phyloP scores from a whole-genome alignment of 1,140 invertebrate genomes.

The Bombyx mandarina region DNA sequence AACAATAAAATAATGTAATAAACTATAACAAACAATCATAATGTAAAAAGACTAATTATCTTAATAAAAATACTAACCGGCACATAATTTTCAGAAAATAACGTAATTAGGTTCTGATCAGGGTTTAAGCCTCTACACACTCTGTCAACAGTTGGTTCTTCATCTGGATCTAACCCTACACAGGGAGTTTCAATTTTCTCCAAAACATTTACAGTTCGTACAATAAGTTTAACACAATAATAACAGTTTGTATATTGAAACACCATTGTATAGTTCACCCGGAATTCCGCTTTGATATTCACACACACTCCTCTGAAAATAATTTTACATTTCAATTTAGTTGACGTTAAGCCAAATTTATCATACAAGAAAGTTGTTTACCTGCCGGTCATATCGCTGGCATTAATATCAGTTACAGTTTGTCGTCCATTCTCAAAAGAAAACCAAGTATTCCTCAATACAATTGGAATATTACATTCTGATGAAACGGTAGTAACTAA shows the following conservation, averaged over 20 bases:
- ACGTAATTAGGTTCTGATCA: slow-evolving; percentile 86
- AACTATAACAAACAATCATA: neutral
- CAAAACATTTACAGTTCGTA: slow-evolving; percentile 90
- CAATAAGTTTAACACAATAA: slow-evolving; percentile 87
- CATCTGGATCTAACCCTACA: slow-evolving; percentile 75
- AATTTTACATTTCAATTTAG: neutral
- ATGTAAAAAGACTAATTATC: neutral
- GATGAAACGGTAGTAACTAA: slow-evolving; percentile 22
- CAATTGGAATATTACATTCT: slow-evolving; percentile 79
- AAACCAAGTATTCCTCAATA: slow-evolving; percentile 90
- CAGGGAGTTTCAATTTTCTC: slow-evolving; percentile 92
- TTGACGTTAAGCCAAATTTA: neutral
- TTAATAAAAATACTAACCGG: slow-evolving; percentile 67
- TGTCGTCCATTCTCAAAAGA: slow-evolving; percentile 90
- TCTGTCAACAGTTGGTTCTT: slow-evolving; percentile 80
- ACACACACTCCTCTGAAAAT: slow-evolving; percentile 78
- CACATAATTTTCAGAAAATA: slow-evolving; percentile 92
- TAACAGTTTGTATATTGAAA: slow-evolving; percentile 83
- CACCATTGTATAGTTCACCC: slow-evolving; percentile 90
- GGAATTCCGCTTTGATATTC: slow-evolving; percentile 78
- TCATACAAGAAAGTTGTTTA: slow-evolving; percentile 16
- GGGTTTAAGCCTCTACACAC: slow-evolving; percentile 82
- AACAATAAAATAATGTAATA: neutral
- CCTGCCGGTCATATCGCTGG: slow-evolving; percentile 78
- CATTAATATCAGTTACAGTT: slow-evolving; percentile 87